phyloP scores from a whole-genome alignment of 2,113 vertebrate genomes.

The Brachypteracias leptosomus region DNA sequence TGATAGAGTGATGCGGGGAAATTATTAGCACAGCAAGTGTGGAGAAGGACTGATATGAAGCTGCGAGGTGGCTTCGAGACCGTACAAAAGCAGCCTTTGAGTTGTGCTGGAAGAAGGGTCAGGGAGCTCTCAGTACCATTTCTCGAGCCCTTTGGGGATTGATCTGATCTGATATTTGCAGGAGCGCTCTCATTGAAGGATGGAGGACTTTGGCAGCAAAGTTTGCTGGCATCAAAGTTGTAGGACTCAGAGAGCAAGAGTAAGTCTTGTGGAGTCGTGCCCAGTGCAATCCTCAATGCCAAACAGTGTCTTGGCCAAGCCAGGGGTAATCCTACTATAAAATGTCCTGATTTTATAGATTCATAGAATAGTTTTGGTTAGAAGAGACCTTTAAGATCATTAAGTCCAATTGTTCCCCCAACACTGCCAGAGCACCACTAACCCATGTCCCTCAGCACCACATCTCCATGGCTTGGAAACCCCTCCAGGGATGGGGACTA shows the following conservation, averaged over 20 bases:
- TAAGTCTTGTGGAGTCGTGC: neutral
- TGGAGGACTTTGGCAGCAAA: neutral
- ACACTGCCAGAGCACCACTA: neutral
- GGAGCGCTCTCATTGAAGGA: neutral
- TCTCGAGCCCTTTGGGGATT: neutral
- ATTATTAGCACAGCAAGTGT: neutral
- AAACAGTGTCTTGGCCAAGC: neutral
- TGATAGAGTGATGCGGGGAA: neutral
- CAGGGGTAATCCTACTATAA: neutral
- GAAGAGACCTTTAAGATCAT: neutral
- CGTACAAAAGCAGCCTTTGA: neutral
- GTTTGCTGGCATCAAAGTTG: fast-evolving
- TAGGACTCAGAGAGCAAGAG: neutral
- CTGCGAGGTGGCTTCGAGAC: neutral
- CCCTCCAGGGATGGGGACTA: neutral
- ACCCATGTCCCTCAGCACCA: neutral
- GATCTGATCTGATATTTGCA: neutral
- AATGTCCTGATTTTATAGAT: neutral
- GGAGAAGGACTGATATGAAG: neutral
- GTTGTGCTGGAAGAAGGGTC: neutral
- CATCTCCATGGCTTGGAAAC: neutral
- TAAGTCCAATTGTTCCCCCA: too few species aligned
- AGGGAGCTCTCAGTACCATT: neutral
- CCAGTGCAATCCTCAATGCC: neutral
- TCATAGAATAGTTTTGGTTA: neutral